Conservation (phyloP, 2,113 vertebrate species). For the Aphyosemion australe region DNA sequence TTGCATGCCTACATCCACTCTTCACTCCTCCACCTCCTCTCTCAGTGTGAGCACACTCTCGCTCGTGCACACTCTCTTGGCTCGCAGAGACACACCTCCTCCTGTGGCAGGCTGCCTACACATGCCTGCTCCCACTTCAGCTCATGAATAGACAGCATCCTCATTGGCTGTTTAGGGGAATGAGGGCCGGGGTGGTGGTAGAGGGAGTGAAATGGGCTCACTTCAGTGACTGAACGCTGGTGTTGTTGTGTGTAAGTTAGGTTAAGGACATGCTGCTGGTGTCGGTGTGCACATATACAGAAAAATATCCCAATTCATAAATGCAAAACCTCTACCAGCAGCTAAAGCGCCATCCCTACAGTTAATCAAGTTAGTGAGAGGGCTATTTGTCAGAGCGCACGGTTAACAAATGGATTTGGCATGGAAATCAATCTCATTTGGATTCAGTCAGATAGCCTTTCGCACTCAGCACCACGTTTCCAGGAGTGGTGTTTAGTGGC, state of each 20-base stretch:
- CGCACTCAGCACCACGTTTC: slow-evolving; percentile 30
- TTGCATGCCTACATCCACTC: slow-evolving; percentile 59
- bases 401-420: slow-evolving; percentile 62
- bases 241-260: slow-evolving; percentile 27
- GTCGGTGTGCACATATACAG: slow-evolving; percentile 2
- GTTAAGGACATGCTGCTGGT: slow-evolving; percentile 50
- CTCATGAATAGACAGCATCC: slow-evolving; percentile 90
- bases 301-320: background rate
- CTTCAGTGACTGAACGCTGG: slow-evolving; percentile 72
- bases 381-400: slow-evolving; percentile 39
- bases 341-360: slow-evolving; percentile 23
- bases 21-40: slow-evolving; percentile 54
- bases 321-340: background rate
- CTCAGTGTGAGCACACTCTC: slow-evolving; percentile 61
- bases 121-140: slow-evolving; percentile 90
- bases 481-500: slow-evolving; percentile 43
- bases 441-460: slow-evolving; percentile 64
- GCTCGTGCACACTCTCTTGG: slow-evolving; percentile 61
- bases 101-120: slow-evolving; percentile 88
- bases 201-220: slow-evolving; percentile 74
- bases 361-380: slow-evolving; percentile 47
- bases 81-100: slow-evolving; percentile 82
- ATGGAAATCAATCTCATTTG: slow-evolving; percentile 66
- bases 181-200: slow-evolving; percentile 70
- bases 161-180: slow-evolving; percentile 90